Conservation (phyloP, 2,113 vertebrate genomes). For the Psettodes erumei region DNA sequence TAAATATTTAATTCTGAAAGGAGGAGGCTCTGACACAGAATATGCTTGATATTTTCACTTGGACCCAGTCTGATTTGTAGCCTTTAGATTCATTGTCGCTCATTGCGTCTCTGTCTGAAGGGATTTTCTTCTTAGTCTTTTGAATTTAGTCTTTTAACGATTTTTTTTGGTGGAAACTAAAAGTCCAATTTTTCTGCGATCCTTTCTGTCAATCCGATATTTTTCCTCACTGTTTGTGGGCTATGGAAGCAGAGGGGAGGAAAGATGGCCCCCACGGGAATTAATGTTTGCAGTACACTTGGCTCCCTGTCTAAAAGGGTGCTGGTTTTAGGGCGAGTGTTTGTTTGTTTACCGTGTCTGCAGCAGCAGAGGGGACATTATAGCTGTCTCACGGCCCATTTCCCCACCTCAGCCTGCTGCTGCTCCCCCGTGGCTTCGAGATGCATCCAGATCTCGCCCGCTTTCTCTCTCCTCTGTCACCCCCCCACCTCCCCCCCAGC, state of each 20-base stretch:
- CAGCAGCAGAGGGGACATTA: slow-evolving; percentile 66
- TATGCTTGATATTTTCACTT: not conserved
- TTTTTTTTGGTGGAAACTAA: not conserved
- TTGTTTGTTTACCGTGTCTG: slow-evolving; percentile 57
- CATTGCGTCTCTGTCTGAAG: too few relatives aligned
- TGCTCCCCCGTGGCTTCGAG: slow-evolving; percentile 54
- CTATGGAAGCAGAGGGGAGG: slow-evolving; percentile 42
- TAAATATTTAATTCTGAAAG: slow-evolving; percentile 25
- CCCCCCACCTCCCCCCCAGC: slow-evolving; percentile 31
- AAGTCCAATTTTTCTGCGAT: not conserved
- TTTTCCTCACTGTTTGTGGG: slow-evolving; percentile 50
- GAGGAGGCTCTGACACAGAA: not conserved
- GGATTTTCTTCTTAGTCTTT: not conserved
- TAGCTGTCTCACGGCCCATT: slow-evolving; percentile 74
- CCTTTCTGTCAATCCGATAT: not conserved
- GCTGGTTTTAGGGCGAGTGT: slow-evolving; percentile 30
- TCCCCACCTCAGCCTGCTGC: slow-evolving; percentile 55
- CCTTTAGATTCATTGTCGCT: too few relatives aligned
- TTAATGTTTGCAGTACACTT: slow-evolving; percentile 52
- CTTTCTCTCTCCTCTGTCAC: slow-evolving; percentile 24
- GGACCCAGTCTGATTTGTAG: not conserved
- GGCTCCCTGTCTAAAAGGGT: slow-evolving; percentile 50
- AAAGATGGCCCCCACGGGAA: slow-evolving; percentile 46
- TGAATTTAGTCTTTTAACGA: not conserved
- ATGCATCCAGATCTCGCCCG: slow-evolving; percentile 52